Base-by-base conservation (phyloP, 2,797 vertebrate genomes). In the Tachyglossus aculeatus region DNA sequence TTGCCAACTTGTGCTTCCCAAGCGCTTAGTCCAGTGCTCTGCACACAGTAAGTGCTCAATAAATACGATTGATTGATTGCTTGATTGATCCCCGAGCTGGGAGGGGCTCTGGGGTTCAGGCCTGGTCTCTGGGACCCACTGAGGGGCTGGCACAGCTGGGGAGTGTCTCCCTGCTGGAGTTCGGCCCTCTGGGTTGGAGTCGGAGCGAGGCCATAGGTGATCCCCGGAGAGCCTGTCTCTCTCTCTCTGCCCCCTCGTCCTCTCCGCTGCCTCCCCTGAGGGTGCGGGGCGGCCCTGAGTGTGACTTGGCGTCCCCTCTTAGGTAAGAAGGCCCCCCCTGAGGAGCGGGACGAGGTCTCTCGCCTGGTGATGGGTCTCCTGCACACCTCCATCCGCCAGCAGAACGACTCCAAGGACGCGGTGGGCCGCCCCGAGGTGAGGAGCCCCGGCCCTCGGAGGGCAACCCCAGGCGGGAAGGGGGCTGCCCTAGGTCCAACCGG, bases 341-440 rank as follows among this genome's bases (percentile, higher is more conserved):
- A 96, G 75, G 97, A 97, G 40, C 95, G 90, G 66, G 96, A 97
- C 3, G 96, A 98, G 13, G 93, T 99, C 81, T 98, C 98, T 47
- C 96, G 95, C 72, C 92, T 99, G 83, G 97, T 98, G 48, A 96
- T 94, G 0, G 95, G 96, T 81, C 95, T 99, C 47, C 93, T 97
- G 62, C 97, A 95, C 85, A 96, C 95, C 4, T 98, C 97, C 0
- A 94, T 98, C 82, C 96, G 94, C 83, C 91, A 94, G 19, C 96
- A 97, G 89, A 95, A 95, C 85, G 98, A 94, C 90, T 94, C 95
- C 55, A 96, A 97, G 93, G 52, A 94, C 92, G 95, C 99, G 95
- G 95, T 94, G 85, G 27, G 22, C 53, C 80, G 71, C 69, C 5
- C 1, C 61, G 74, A 59, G n/a, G 21, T 72, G 54, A 76, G 38